phyloP scores from a whole-genome alignment of 2,888 invertebrate species.

The Lepidochrysops patricia region DNA sequence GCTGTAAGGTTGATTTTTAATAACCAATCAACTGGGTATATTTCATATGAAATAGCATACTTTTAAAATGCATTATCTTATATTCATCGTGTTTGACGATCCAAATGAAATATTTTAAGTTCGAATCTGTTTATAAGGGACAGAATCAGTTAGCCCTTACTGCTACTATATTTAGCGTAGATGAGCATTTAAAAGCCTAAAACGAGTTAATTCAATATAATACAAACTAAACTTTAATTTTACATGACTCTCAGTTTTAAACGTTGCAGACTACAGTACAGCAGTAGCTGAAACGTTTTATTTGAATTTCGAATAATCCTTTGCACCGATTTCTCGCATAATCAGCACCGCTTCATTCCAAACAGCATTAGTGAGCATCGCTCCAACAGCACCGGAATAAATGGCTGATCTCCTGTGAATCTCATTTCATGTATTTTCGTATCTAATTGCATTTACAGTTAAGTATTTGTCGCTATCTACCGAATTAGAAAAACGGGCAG shows the following conservation, averaged over 20 bases:
- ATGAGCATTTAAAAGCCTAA: too few relatives aligned
- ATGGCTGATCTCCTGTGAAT: slow-evolving; percentile 12
- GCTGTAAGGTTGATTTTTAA: too few relatives aligned
- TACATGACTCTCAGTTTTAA: not conserved
- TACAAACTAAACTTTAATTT: not conserved
- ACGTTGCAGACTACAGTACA: not conserved
- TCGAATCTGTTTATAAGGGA: too few relatives aligned
- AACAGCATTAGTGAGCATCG: slow-evolving; percentile 11
- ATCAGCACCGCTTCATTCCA: slow-evolving; percentile 14
- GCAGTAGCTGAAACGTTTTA: not conserved
- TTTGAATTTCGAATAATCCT: slow-evolving; percentile 12
- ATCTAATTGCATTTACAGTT: slow-evolving; percentile 4
- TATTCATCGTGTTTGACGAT: too few relatives aligned
- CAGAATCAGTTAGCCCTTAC: too few relatives aligned
- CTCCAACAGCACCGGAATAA: slow-evolving; percentile 9
- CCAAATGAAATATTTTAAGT: too few relatives aligned
- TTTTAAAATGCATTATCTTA: too few relatives aligned
- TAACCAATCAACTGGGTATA: too few relatives aligned
- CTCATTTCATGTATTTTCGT: slow-evolving; percentile 7
- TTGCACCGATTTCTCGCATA: slow-evolving; percentile 14
- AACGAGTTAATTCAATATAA: not conserved
- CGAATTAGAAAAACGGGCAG: too few relatives aligned
- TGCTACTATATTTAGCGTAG: too few relatives aligned
- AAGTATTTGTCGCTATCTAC: not conserved
- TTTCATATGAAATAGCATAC: too few relatives aligned